A percentile compares a stretch with the other conserved stretches of the same genome.
These are phyloP conservation scores for Apostichopus californicus DNA, from an alignment of 35 echinoderm and acorn worm genomes.

Conservation along the genomic window DNA sequence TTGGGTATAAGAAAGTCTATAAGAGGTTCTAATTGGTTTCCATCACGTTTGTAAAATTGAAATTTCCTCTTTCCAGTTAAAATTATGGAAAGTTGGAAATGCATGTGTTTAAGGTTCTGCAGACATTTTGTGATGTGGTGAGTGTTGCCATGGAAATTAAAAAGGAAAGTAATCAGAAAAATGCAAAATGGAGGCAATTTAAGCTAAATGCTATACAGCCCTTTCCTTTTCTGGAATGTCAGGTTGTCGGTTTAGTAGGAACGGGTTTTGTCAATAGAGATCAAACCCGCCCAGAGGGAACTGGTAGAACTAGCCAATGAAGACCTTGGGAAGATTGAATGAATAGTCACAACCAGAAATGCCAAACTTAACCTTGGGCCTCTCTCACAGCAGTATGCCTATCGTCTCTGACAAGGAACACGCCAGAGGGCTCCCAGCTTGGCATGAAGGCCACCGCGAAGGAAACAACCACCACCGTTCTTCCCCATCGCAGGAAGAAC, in stretches of 20 bases:
- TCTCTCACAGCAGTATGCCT: conserved; percentile 42
- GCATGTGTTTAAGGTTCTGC: too few relatives aligned
- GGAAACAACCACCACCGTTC: conserved; percentile 16
- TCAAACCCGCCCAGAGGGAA: conserved; percentile 27
- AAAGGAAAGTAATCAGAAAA: not conserved
- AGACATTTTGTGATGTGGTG: too few relatives aligned
- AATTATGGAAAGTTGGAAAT: too few relatives aligned
- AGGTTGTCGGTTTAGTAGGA: not conserved
- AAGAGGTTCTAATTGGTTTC: too few relatives aligned
- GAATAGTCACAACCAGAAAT: conserved; percentile 19
- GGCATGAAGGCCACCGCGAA: conserved; percentile 38
- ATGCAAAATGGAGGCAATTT: not conserved
- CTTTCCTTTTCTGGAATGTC: conserved; percentile 28
- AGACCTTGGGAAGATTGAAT: conserved; percentile 29
- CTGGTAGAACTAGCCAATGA: conserved; percentile 17
- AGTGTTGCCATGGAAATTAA: too few relatives aligned
- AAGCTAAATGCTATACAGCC: not conserved
- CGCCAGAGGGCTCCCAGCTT: conserved; percentile 45
- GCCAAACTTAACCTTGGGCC: conserved; percentile 47
- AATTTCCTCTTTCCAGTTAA: too few relatives aligned
- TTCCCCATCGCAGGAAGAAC: not conserved
- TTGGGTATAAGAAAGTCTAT: too few relatives aligned
- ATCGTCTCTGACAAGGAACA: conserved; percentile 19
- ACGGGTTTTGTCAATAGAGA: conserved; percentile 20
- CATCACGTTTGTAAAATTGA: too few relatives aligned